phyloP scores from a whole-genome alignment of 2,797 vertebrate genomes.

The Clarias laeviceps region DNA sequence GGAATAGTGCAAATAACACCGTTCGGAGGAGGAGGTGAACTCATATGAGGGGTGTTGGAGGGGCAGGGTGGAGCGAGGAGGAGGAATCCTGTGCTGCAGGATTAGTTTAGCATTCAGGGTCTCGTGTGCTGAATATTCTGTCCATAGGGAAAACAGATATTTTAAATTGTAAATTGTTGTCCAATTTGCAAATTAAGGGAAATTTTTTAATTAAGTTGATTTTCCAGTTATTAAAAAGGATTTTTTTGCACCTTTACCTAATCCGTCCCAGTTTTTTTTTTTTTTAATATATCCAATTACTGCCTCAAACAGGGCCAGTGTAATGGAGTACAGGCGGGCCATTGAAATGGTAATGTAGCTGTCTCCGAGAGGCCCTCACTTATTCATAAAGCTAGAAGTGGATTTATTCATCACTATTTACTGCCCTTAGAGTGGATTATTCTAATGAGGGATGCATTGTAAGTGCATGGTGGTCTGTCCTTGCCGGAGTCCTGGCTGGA shows the following conservation, averaged over 20 bases:
- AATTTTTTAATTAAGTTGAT: slow-evolving; percentile 4
- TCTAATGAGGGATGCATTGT: slow-evolving; percentile 69
- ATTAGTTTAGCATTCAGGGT: background rate
- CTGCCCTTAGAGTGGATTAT: slow-evolving; percentile 72
- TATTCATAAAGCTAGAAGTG: slow-evolving; percentile 72
- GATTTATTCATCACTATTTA: slow-evolving; percentile 76
- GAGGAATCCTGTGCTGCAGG: background rate
- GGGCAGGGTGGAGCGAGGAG: background rate
- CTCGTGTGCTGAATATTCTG: slow-evolving; percentile 20
- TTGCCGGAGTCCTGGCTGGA: background rate
- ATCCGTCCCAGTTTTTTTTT: slow-evolving; percentile 64
- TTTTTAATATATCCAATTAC: slow-evolving; percentile 76
- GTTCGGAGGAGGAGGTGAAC: background rate
- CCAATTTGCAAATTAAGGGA: slow-evolving; percentile 20
- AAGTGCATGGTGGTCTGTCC: slow-evolving; percentile 27
- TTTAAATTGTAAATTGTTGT: slow-evolving; percentile 34
- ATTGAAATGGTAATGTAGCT: slow-evolving; percentile 78
- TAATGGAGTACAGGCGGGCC: slow-evolving; percentile 60
- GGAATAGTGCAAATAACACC: slow-evolving; percentile 23
- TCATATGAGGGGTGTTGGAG: background rate
- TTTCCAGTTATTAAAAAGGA: slow-evolving; percentile 24
- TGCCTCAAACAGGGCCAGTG: slow-evolving; percentile 69
- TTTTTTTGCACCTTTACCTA: slow-evolving; percentile 50
- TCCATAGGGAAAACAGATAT: background rate
- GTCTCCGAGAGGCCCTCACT: slow-evolving; percentile 71